A percentile compares a stretch with the other conserved stretches of the same genome.
These are phyloP conservation scores for Anodontia alba DNA, from an alignment of 2,888 invertebrate genomes.

Conservation along the genomic window DNA sequence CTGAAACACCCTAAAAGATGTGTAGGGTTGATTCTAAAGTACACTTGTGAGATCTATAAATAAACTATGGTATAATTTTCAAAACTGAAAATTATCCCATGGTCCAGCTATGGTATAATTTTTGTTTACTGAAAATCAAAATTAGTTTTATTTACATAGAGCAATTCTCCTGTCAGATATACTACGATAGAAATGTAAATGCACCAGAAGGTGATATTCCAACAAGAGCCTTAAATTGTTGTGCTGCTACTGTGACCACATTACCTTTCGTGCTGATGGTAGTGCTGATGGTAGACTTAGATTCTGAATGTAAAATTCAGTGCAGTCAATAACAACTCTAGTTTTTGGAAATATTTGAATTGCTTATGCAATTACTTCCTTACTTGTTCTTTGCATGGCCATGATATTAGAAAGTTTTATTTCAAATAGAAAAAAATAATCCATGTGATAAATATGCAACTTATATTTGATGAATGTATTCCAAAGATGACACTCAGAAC, in stretches of 20 bases:
- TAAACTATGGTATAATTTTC: too few relatives aligned
- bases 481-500: conserved; percentile 10
- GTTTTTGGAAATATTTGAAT: conserved; percentile 40
- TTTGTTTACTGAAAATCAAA: too few relatives aligned
- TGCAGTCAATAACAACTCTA: conserved; percentile 45
- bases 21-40: too few relatives aligned
- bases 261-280: conserved; percentile 31
- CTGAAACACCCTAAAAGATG: too few relatives aligned
- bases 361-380: conserved; percentile 19
- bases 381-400: conserved; percentile 37
- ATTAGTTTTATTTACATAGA: too few relatives aligned
- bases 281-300: conserved; percentile 37
- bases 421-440: conserved; percentile 18
- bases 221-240: conserved; percentile 37
- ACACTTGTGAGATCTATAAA: too few relatives aligned
- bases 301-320: conserved; percentile 44
- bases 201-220: conserved; percentile 34
- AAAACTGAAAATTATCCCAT: too few relatives aligned
- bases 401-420: conserved; percentile 22
- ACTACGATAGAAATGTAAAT: conserved; percentile 41
- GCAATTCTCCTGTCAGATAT: conserved; percentile 46
- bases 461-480: conserved; percentile 22
- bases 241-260: conserved; percentile 43
- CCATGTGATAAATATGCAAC: conserved; percentile 32
- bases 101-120: too few relatives aligned